phyloP scores from a whole-genome alignment of 2,888 invertebrate species.

The Meta bourneti region DNA sequence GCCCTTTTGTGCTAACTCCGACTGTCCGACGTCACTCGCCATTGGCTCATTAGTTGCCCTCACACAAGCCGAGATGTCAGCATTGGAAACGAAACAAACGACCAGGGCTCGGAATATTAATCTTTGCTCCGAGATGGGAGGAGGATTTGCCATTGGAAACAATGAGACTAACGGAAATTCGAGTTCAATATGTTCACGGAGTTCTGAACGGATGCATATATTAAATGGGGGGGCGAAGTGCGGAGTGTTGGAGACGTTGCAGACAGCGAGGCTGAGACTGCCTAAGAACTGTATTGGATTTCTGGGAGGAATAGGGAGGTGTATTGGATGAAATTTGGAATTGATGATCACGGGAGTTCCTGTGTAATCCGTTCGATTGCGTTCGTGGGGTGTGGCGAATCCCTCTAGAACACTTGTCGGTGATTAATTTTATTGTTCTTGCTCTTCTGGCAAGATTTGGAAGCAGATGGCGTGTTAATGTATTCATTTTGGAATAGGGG shows the following conservation, averaged over 20 bases:
- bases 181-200: constrained; percentile 1
- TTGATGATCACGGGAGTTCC: background rate
- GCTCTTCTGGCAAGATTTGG: background rate
- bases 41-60: constrained; percentile 8
- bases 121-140: background rate
- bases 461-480: background rate
- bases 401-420: background rate
- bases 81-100: constrained; percentile 27
- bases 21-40: background rate
- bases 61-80: constrained; percentile 6
- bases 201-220: background rate
- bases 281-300: constrained; percentile 21
- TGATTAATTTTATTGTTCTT: background rate
- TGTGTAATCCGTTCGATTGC: background rate
- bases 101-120: background rate
- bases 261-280: background rate
- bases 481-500: background rate
- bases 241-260: too few species aligned
- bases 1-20: background rate
- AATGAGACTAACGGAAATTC: background rate
- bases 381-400: background rate
- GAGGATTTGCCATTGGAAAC: background rate
- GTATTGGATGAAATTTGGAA: constrained; percentile 2
- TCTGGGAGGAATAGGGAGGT: background rate
- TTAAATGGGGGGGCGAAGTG: background rate